These are phyloP conservation scores for Yasuhikotakia modesta DNA, from an alignment of 2,797 vertebrate genomes.

Conservation along the genomic window DNA sequence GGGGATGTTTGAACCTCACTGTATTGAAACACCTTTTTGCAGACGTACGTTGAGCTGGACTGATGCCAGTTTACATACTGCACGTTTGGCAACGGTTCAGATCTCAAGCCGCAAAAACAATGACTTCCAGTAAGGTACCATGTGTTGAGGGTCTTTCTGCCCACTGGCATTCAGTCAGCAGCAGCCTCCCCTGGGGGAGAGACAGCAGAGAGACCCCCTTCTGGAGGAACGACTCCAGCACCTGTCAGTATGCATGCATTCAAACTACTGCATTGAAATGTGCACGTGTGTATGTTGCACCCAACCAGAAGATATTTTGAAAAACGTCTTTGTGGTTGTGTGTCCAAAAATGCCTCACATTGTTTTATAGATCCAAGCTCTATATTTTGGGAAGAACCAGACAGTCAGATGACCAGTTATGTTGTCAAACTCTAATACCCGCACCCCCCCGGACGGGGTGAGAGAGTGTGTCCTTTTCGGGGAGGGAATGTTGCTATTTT, in stretches of 20 bases:
- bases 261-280: constrained; percentile 22
- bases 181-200: constrained; percentile 40
- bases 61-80: constrained; percentile 13
- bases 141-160: constrained; percentile 19
- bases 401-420: constrained; percentile 11
- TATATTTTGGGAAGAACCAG: constrained; percentile 16
- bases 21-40: no score
- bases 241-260: constrained; percentile 15
- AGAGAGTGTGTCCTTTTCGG: constrained; percentile 78
- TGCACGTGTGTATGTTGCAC: constrained; percentile 29
- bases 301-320: no score
- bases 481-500: constrained; percentile 91
- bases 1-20: no score
- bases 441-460: neutral
- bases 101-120: constrained; percentile 76
- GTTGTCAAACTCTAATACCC: constrained; percentile 31
- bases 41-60: neutral
- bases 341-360: constrained; percentile 14
- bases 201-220: constrained; percentile 46
- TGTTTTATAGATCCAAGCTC: no score
- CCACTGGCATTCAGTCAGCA: neutral
- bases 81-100: constrained; percentile 62
- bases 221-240: constrained; percentile 50
- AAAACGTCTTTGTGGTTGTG: no score
- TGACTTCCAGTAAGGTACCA: constrained; percentile 63